Conservation (phyloP, 2,888 invertebrate species). For the Ophion obscuratus region DNA sequence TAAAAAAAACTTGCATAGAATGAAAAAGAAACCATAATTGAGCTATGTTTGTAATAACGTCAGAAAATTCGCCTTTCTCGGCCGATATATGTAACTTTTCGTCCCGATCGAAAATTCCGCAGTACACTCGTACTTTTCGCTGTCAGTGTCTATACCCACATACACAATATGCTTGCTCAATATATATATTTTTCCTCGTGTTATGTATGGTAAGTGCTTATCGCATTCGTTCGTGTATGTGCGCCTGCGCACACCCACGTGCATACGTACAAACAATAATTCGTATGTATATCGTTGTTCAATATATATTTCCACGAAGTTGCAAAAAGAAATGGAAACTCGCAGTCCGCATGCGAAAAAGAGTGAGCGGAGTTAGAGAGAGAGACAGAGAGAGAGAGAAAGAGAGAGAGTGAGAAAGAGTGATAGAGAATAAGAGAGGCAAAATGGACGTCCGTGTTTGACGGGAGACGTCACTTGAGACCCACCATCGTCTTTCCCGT, state of each 20-base stretch:
- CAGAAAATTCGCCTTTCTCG: neutral
- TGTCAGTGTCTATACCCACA: neutral
- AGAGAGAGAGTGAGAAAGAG: slow-evolving; percentile 7
- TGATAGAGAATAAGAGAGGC: slow-evolving; percentile 39
- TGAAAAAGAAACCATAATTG: neutral
- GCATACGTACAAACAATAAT: too few relatives aligned
- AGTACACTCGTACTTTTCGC: neutral
- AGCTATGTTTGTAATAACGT: neutral
- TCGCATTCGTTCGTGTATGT: neutral
- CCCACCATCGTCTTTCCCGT: slow-evolving; percentile 92
- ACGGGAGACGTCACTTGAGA: slow-evolving; percentile 69
- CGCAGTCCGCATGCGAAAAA: slow-evolving; percentile 68
- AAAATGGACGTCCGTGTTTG: slow-evolving; percentile 16
- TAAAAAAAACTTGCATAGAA: neutral
- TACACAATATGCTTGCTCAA: too few relatives aligned
- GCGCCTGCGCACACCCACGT: too few relatives aligned
- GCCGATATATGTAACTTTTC: neutral
- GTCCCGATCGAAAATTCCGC: neutral
- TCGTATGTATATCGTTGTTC: neutral
- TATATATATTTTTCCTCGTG: neutral
- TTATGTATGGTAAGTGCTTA: neutral
- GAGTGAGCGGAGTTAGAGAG: slow-evolving; percentile 27
- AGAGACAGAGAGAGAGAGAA: slow-evolving; percentile 8
- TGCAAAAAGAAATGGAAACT: slow-evolving; percentile 76
- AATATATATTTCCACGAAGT: slow-evolving; percentile 2